Conservation (phyloP, 2,888 invertebrate species). For the Arrhopalites spinosus region DNA sequence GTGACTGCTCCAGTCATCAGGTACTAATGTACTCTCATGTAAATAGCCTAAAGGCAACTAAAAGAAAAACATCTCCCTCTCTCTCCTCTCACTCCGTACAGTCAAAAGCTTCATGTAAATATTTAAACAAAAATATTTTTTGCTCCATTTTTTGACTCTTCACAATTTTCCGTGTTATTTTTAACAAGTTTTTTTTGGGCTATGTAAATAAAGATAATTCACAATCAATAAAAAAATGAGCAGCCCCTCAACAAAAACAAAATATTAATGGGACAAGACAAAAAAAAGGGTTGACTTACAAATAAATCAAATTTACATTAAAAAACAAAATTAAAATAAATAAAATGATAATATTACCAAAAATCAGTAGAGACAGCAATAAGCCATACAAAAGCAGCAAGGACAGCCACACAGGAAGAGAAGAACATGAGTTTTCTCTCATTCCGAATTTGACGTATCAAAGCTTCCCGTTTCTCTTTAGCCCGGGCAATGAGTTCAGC, state of each 20-base stretch:
- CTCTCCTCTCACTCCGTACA: background rate
- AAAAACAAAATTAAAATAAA: background rate
- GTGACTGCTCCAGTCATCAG: background rate
- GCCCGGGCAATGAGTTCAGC: constrained; percentile 37
- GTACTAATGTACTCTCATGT: background rate
- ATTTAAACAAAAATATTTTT: no score
- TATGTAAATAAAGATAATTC: no score
- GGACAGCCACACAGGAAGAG: constrained; percentile 70
- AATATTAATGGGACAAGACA: background rate
- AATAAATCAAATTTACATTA: background rate
- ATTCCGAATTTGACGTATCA: constrained; percentile 39
- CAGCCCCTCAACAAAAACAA: no score
- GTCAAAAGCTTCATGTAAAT: no score
- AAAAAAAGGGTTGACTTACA: background rate
- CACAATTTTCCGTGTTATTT: no score
- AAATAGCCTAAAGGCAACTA: background rate
- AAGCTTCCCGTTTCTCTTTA: constrained; percentile 41
- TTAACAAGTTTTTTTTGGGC: no score
- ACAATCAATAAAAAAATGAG: no score
- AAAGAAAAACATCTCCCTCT: background rate
- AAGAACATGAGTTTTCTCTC: constrained; percentile 74
- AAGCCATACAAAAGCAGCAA: constrained; percentile 73
- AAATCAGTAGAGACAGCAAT: constrained; percentile 74
- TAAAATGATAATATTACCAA: constrained; percentile 64
- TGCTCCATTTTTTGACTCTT: no score